These are phyloP conservation scores for Tetramorium parvispinum DNA, from an alignment of 1,140 invertebrate genomes.

Conservation along the genomic window DNA sequence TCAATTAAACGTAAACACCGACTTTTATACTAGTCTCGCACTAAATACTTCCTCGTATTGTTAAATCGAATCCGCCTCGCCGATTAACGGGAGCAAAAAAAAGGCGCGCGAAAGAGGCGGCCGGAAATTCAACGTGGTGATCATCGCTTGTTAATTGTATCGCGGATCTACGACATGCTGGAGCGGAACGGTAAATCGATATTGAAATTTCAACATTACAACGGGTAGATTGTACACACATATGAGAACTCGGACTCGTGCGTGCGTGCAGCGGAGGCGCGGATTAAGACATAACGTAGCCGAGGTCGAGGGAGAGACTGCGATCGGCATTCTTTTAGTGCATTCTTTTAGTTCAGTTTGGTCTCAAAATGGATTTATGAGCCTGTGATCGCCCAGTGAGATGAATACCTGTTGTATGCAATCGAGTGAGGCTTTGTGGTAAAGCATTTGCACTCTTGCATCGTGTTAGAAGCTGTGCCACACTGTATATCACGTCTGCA, in stretches of 20 bases:
- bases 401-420: conserved; percentile 66
- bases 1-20: conserved; percentile 13
- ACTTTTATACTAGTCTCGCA: conserved; percentile 26
- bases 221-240: background rate
- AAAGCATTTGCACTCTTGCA: conserved; percentile 68
- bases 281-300: conserved; percentile 71
- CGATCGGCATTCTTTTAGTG: conserved; percentile 60
- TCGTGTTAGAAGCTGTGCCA: conserved; percentile 37
- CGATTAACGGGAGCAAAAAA: conserved; percentile 41
- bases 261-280: conserved; percentile 14
- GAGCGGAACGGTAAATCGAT: conserved; percentile 42
- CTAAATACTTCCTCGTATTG: conserved; percentile 49
- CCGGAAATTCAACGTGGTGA: conserved; percentile 45
- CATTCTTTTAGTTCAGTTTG: conserved; percentile 75
- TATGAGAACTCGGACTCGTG: background rate
- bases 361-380: conserved; percentile 82
- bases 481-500: conserved; percentile 24
- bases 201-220: conserved; percentile 44
- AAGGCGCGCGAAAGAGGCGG: background rate
- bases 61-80: conserved; percentile 35
- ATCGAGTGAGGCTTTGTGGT: conserved; percentile 69
- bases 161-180: conserved; percentile 10
- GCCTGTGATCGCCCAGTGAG: conserved; percentile 79
- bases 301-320: background rate
- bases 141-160: conserved; percentile 51